Conservation (phyloP, 2,888 invertebrate genomes). For the Chromoteleia sp. region DNA sequence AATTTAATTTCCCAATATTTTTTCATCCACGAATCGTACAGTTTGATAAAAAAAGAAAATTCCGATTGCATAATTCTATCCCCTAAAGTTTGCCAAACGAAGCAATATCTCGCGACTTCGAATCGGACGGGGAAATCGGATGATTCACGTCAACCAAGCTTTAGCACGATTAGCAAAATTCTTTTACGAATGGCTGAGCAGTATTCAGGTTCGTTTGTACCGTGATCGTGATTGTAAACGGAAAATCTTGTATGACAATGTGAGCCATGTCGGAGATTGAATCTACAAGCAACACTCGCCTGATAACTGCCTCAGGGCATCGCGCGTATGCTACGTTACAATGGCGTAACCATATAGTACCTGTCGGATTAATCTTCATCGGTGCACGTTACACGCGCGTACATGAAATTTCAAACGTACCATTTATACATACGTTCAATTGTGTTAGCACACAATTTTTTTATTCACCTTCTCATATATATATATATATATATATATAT, state of each 20-base stretch:
- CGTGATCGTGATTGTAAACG: slow-evolving; percentile 50
- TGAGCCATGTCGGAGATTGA: slow-evolving; percentile 25
- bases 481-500: too few species aligned
- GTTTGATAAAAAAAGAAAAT: not conserved
- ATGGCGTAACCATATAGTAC: slow-evolving; percentile 28
- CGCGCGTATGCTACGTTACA: slow-evolving; percentile 34
- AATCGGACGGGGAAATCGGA: not conserved
- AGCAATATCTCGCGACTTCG: not conserved
- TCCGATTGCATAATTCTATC: not conserved
- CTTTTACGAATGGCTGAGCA: slow-evolving; percentile 10
- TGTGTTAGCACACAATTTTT: not conserved
- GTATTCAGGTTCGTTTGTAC: slow-evolving; percentile 45
- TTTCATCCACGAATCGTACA: not conserved
- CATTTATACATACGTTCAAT: slow-evolving; percentile 8
- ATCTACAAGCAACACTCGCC: slow-evolving; percentile 36
- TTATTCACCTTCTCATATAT: not conserved
- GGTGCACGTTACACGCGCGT: not conserved
- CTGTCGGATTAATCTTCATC: slow-evolving; percentile 30
- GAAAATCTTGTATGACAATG: slow-evolving; percentile 33
- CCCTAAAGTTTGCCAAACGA: slow-evolving; percentile 6
- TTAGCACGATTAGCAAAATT: slow-evolving; percentile 9
- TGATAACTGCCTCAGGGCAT: slow-evolving; percentile 9
- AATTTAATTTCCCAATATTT: slow-evolving; percentile 5
- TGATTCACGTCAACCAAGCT: not conserved
- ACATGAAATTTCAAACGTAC: not conserved